Evolutionary conservation across 2,797 vertebrate genomes (phyloP), one percentile per base, ranked within the genome.

Genomic region (Cyprinodon diabolis): DNA sequence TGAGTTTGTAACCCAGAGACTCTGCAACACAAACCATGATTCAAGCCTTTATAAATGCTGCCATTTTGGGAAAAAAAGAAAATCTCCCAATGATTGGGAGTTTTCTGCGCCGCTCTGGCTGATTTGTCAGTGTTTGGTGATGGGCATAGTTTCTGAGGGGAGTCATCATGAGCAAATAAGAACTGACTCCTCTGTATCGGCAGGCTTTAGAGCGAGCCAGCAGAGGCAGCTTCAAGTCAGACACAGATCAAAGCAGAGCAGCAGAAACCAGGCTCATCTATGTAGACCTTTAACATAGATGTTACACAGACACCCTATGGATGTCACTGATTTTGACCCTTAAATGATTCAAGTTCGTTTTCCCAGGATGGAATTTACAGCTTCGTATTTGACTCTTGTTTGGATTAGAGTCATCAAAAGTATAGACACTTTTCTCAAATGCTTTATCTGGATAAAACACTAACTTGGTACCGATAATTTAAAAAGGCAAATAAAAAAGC

Each of bases 41-140:
- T 66, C 71, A 12, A 66, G 58, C 80, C 70, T 84, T 87, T 84
- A 85, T 79, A 83, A 79, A 76, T 83, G 73, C 91, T 87, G 72
- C 87, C 90, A 90, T 93, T 93, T 94, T 92, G 89, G 91, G 92
- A 82, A 60, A 84, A 83, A 8, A 43, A 43, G 40, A 4, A n/a
- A 65, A 45, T 65, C 62, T 80, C 2, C 54, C 77, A 75, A 52
- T 21, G 0, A 79, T 74, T 76, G 75, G 55, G 68, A 23, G 77
- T 81, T 76, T 79, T 81, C 54, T 69, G 71, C 1, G 68, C 72
- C 68, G 79, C 68, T 62, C 37, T 49, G 11, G 15, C 10, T 47
- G 35, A 8, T 56, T 56, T 57, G 30, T 45, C 62, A 40, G 30
- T 70, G 57, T 65, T 69, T 68, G 60, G 88, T 79, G 86, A 55